Conservation (phyloP, 2,797 vertebrate genomes). For the Fistularia commersonii region DNA sequence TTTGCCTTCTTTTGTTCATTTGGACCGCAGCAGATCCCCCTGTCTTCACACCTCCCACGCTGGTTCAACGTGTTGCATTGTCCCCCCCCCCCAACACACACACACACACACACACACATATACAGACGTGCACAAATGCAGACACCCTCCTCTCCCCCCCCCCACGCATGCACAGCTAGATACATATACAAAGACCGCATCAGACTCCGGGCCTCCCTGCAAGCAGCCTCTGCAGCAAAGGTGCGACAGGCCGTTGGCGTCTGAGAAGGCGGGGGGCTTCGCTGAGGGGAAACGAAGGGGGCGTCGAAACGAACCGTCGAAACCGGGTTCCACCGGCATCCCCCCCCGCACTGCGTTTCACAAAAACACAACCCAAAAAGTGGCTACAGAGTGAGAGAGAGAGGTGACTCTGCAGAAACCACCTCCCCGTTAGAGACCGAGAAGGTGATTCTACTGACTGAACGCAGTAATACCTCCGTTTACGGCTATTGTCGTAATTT, state of each 20-base stretch:
- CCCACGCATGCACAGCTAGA: slow-evolving; percentile 4
- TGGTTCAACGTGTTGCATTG: slow-evolving; percentile 67
- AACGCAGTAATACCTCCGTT: too few relatives aligned
- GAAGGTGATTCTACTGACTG: too few relatives aligned
- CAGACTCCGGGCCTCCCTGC: slow-evolving; percentile 56
- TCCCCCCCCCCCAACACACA: slow-evolving; percentile 46
- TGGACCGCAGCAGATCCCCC: slow-evolving; percentile 65
- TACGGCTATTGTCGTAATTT: too few relatives aligned
- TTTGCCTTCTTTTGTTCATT: too few relatives aligned
- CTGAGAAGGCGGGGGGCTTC: slow-evolving; percentile 61
- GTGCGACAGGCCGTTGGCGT: slow-evolving; percentile 50
- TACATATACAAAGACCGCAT: slow-evolving; percentile 46
- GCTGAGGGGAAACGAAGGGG: too few relatives aligned
- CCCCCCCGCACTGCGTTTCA: too few relatives aligned
- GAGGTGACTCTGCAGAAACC: too few relatives aligned
- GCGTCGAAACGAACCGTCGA: too few relatives aligned
- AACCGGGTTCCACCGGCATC: too few relatives aligned
- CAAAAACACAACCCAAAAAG: too few relatives aligned
- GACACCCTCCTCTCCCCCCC: slow-evolving; percentile 47
- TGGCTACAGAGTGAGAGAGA: too few relatives aligned
- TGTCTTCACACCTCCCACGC: slow-evolving; percentile 73
- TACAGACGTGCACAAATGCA: background rate
- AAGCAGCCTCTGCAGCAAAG: slow-evolving; percentile 41
- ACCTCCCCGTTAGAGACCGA: too few relatives aligned
- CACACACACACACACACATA: slow-evolving; percentile 7